A percentile compares a stretch with the other conserved stretches of the same genome.
Conservation (phyloP, 2,888 invertebrate species). For the Sipha maydis region DNA sequence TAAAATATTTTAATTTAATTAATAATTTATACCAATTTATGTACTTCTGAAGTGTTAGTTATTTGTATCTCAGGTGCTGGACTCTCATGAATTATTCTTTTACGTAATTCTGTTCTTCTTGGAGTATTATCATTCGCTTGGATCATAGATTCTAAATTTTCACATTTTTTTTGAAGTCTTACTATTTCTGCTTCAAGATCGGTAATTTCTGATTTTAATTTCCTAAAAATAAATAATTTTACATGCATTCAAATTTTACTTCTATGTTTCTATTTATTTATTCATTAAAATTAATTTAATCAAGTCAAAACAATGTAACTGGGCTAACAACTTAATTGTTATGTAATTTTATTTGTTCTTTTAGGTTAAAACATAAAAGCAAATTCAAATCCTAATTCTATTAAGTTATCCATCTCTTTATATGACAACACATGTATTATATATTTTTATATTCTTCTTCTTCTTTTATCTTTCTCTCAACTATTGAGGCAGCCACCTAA, state of each 20-base stretch:
- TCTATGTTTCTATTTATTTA: not conserved
- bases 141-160: conserved; percentile 47
- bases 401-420: no score
- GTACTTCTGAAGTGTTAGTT: conserved; percentile 14
- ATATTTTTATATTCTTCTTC: no score
- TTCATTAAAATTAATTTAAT: not conserved
- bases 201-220: conserved; percentile 62
- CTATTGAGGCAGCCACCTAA: no score
- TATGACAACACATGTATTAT: no score
- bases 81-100: conserved; percentile 61
- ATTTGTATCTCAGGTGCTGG: conserved; percentile 48
- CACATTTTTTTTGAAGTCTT: conserved; percentile 60
- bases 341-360: no score
- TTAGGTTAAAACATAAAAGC: no score
- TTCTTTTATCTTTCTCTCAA: no score
- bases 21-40: not conserved
- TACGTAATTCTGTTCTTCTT: conserved; percentile 49
- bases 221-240: conserved; percentile 40
- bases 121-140: conserved; percentile 49
- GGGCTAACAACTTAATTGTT: no score
- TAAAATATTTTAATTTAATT: not conserved
- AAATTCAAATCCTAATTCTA: no score
- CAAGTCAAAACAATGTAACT: not conserved
- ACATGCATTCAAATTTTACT: not conserved
- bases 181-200: conserved; percentile 62